Base-by-base conservation (phyloP, 1,140 invertebrate genomes). In the Brachionus rotundiformis region DNA sequence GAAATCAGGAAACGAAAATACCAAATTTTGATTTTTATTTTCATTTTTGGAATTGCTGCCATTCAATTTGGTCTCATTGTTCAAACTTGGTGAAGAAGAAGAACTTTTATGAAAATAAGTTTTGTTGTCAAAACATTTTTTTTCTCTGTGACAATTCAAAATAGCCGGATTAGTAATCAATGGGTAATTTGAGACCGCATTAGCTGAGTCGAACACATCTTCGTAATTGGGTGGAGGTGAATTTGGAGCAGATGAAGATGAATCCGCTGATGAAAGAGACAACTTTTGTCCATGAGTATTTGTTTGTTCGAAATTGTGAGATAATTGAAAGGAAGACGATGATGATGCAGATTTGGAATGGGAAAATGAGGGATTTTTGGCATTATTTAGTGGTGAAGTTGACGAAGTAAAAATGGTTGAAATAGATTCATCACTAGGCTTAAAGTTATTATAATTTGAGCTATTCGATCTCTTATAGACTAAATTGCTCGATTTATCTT, bases 71-170 rank as follows among this genome's bases (percentile, higher is more conserved):
- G 19, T 6, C 4, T 54, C 47, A 54, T 54, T 54, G 19, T 54
- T 54, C 16, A 54, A 25, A 73, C 39, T 73, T 44, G 36, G 39
- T 10, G 68, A 44, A 47, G 68, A 73, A 19, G 63, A 31, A 0
- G 63, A 68, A 16, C 63, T 68, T 44, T 73, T 73, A 4, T 79
- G 76, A 79, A 59, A 79, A 79, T 79, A 79, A n/a, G 76, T 79
- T 59, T 79, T 79, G 27, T 79, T 79, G n/a, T 79, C 76, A 63
- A 59, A 79, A 4, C 44, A 79, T 54, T 79, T 79, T 4, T 11
- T 27, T 16, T 59, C 29, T 79, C 36, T 29, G 13, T 77, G 73
- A 47, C 29, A 33, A 10, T 39, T 11, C 11, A 68, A 16, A 36
- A 36, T 36, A 68, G 63, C 63, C 16, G 63, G 63, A 36, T 68